Percentiles rank a stretch among this genome's conserved stretches.
These are phyloP conservation scores for Notechis scutatus DNA, from an alignment of 2,113 vertebrate species.

Conservation along the genomic window DNA sequence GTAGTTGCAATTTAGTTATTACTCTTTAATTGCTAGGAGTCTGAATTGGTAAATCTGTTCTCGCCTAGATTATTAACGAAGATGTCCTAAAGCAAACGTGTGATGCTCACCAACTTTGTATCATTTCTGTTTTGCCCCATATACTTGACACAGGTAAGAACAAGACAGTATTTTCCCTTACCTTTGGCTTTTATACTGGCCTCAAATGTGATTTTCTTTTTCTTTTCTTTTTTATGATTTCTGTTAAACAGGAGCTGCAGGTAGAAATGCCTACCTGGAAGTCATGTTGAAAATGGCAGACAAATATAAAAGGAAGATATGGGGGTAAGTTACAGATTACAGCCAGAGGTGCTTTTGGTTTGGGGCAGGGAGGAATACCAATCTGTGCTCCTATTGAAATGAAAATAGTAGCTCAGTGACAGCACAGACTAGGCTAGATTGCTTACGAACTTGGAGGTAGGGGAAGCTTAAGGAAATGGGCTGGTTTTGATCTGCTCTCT, in stretches of 20 bases:
- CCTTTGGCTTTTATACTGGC: not conserved
- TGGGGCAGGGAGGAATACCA: not conserved
- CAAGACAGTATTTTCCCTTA: rapidly evolving
- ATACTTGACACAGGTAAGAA: conserved; percentile 91
- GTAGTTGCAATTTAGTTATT: not conserved
- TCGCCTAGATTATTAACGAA: conserved; percentile 79
- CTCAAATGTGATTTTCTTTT: not conserved
- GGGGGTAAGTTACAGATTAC: conserved; percentile 82
- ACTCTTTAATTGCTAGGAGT: not conserved
- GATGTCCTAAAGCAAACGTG: conserved; percentile 85
- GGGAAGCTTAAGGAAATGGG: not conserved
- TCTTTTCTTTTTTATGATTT: conserved; percentile 12
- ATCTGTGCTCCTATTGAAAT: not conserved
- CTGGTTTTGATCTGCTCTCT: not conserved
- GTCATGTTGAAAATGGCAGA: conserved; percentile 91
- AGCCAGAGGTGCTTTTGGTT: not conserved
- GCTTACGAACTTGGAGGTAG: not conserved
- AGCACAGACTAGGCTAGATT: not conserved
- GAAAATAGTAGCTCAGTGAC: not conserved
- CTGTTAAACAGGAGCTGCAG: conserved; percentile 77
- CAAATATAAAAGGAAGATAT: conserved; percentile 98
- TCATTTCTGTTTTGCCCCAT: conserved; percentile 89
- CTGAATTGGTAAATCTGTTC: not conserved
- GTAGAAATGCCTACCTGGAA: conserved; percentile 89
- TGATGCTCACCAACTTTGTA: conserved; percentile 89